These are phyloP conservation scores for Monodelphis domestica DNA, from an alignment of 2,797 vertebrate genomes.

Conservation along the genomic window DNA sequence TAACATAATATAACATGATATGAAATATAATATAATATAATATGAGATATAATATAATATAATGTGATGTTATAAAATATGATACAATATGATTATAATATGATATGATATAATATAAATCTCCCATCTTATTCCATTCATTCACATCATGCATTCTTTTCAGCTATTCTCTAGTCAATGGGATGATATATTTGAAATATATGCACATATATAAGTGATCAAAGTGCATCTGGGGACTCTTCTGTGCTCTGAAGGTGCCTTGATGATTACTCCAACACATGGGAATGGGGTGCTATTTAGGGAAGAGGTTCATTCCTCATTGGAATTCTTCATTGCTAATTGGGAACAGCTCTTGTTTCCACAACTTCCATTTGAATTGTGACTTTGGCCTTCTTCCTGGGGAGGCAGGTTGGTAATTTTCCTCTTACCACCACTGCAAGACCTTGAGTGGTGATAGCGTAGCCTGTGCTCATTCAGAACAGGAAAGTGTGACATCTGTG, in stretches of 20 bases:
- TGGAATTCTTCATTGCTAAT: constrained; percentile 31
- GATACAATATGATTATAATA: too few species aligned
- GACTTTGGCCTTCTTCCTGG: constrained; percentile 57
- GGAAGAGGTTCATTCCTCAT: constrained; percentile 44
- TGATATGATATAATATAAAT: too few species aligned
- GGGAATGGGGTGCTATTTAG: background rate
- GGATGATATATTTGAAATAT: background rate
- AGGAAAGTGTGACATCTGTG: constrained; percentile 68
- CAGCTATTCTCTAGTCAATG: background rate
- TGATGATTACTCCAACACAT: background rate
- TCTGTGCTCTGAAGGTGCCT: background rate
- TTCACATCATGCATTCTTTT: background rate
- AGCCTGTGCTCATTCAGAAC: constrained; percentile 70
- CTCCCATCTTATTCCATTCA: background rate
- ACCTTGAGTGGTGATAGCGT: constrained; percentile 66
- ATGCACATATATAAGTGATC: background rate
- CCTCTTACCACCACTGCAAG: constrained; percentile 44
- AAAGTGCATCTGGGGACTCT: background rate
- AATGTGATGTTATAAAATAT: too few species aligned
- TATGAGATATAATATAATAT: too few species aligned
- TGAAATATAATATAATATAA: too few species aligned
- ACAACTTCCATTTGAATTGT: constrained; percentile 44
- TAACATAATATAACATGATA: too few species aligned
- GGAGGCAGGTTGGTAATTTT: constrained; percentile 42
- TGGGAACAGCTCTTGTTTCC: background rate